Evolutionary conservation across 1,140 invertebrate genomes (phyloP).

Genomic region (Prorops nasuta): DNA sequence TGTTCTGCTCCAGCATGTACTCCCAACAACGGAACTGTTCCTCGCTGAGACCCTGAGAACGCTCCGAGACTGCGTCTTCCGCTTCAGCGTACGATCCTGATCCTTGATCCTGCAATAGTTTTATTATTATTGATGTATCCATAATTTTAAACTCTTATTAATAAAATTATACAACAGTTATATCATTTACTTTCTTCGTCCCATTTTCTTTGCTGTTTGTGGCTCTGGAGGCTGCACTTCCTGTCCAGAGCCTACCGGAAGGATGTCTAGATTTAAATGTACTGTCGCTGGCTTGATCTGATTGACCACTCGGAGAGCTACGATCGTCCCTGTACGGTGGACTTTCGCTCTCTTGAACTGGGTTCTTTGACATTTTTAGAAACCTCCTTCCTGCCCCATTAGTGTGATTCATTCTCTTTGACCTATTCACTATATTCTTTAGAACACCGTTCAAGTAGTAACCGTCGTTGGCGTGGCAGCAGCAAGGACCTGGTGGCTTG

Average conservation of each 20-base stretch:
- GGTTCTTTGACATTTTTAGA: conserved; percentile 29
- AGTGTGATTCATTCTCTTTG: conserved; percentile 24
- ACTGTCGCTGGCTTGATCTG: conserved; percentile 66
- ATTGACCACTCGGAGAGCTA: conserved; percentile 81
- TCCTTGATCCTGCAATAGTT: too few species aligned
- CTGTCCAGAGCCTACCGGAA: conserved; percentile 42
- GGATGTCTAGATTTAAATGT: conserved; percentile 56
- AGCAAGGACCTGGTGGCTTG: conserved; percentile 43
- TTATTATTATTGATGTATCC: too few species aligned
- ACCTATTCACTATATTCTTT: conserved; percentile 49
- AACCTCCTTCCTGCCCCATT: conserved; percentile 34
- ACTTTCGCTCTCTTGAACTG: conserved; percentile 39
- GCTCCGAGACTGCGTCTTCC: conserved; percentile 57
- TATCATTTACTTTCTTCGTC: conserved; percentile 31
- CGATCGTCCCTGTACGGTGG: conserved; percentile 58
- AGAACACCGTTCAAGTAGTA: conserved; percentile 52
- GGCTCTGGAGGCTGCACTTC: conserved; percentile 41
- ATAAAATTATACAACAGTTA: too few species aligned
- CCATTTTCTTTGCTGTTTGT: conserved; percentile 47
- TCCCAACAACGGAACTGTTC: conserved; percentile 92
- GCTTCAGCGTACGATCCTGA: too few species aligned
- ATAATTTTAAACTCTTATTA: too few species aligned
- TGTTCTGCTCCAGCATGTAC: conserved; percentile 89
- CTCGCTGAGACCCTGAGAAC: conserved; percentile 66
- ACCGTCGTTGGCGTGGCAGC: conserved; percentile 45